Conservation (phyloP, 2,113 vertebrate species). For the Propithecus coquereli region DNA sequence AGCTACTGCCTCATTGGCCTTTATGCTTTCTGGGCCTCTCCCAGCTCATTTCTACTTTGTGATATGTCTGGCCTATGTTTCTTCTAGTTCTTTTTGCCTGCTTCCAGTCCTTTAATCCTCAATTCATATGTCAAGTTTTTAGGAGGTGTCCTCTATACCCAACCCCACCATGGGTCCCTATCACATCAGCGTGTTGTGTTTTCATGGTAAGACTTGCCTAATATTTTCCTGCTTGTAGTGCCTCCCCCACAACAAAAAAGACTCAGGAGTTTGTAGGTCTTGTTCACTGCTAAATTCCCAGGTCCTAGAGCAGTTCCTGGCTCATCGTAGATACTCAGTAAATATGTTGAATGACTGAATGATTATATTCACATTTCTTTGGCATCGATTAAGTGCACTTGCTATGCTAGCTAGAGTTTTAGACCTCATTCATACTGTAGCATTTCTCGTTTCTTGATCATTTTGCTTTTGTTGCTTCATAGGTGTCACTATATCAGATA, state of each 20-base stretch:
- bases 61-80: background rate
- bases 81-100: background rate
- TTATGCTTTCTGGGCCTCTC: background rate
- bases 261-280: background rate
- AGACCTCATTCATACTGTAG: background rate
- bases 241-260: background rate
- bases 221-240: background rate
- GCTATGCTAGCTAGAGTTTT: background rate
- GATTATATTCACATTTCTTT: background rate
- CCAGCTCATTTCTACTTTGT: background rate
- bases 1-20: background rate
- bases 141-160: background rate
- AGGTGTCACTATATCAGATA: background rate
- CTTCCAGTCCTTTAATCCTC: background rate
- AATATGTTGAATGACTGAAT: background rate
- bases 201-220: background rate
- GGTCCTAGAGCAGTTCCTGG: background rate
- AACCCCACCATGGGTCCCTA: background rate
- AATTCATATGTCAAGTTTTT: background rate
- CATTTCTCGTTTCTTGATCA: background rate
- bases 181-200: background rate
- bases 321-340: background rate
- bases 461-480: slow-evolving; percentile 8
- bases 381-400: background rate
- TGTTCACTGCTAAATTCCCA: background rate